Evolutionary conservation across 2,888 invertebrate genomes (phyloP).

Genomic region (Pyrrhia umbra): DNA sequence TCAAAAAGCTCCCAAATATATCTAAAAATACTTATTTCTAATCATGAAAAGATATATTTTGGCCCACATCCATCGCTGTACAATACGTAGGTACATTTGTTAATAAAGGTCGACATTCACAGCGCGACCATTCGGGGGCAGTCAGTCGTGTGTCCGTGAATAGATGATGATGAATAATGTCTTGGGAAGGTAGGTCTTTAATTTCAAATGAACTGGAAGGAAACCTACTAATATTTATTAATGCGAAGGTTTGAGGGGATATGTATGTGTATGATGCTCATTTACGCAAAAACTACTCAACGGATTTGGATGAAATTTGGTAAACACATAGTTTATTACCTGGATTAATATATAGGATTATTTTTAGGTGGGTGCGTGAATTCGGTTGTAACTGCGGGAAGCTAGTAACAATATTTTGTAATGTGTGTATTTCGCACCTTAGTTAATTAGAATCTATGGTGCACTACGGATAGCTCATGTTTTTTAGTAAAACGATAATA

Average conservation of each 20-base stretch:
- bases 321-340: too few species aligned
- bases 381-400: too few species aligned
- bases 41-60: conserved; percentile 17
- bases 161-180: conserved; percentile 27
- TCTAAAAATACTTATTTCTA: conserved; percentile 1
- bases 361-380: too few species aligned
- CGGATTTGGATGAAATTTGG: too few species aligned
- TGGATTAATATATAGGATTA: too few species aligned
- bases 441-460: too few species aligned
- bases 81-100: conserved; percentile 4
- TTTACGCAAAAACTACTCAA: neutral
- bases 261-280: too few species aligned
- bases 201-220: conserved; percentile 24
- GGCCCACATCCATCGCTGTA: neutral
- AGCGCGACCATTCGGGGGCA: conserved; percentile 29
- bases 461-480: too few species aligned
- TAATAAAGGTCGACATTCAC: conserved; percentile 27
- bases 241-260: too few species aligned
- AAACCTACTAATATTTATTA: conserved; percentile 15
- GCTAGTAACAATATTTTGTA: too few species aligned
- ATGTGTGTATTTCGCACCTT: too few species aligned
- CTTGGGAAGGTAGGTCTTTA: conserved; percentile 12
- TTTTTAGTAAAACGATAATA: too few species aligned
- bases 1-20: neutral
- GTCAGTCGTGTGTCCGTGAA: conserved; percentile 28